Conservation (phyloP, 2,888 invertebrate genomes). For the Lissocephala sabroskyi region DNA sequence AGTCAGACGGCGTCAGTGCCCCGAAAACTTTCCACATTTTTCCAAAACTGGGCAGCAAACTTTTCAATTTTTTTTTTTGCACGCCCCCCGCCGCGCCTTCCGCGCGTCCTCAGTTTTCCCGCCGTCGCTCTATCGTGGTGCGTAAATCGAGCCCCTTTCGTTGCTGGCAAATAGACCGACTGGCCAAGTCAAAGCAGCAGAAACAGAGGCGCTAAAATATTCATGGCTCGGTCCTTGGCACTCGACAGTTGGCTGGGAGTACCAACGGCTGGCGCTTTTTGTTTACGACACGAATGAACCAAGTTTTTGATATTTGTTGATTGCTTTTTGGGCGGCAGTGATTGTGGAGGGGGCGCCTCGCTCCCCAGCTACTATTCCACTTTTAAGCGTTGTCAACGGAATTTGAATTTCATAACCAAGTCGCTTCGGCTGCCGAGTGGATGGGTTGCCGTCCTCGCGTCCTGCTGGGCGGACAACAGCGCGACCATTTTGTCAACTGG, state of each 20-base stretch:
- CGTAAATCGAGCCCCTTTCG: conserved; percentile 48
- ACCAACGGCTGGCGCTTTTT: conserved; percentile 32
- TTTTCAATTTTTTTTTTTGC: conserved; percentile 12
- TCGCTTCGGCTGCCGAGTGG: too few relatives aligned
- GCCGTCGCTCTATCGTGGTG: too few relatives aligned
- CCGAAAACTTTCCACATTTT: conserved; percentile 54
- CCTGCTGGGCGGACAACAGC: too few relatives aligned
- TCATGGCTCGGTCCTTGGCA: conserved; percentile 59
- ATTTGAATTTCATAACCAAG: conserved; percentile 3
- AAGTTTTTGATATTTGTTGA: conserved; percentile 62
- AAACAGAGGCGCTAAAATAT: conserved; percentile 45
- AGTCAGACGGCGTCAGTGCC: conserved; percentile 36
- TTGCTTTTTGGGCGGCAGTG: conserved; percentile 49
- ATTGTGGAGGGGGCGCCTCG: conserved; percentile 24
- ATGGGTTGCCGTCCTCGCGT: too few relatives aligned
- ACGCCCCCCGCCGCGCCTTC: too few relatives aligned
- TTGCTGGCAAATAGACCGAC: conserved; percentile 22
- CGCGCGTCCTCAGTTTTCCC: too few relatives aligned
- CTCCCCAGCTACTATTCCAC: background rate
- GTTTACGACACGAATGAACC: conserved; percentile 45
- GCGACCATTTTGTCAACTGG: too few relatives aligned
- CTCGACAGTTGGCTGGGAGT: conserved; percentile 14
- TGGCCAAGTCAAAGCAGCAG: conserved; percentile 1
- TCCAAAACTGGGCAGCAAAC: conserved; percentile 34
- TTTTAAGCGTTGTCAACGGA: conserved; percentile 2